Conservation (phyloP, 2,113 vertebrate genomes). For the Gadus macrocephalus region DNA sequence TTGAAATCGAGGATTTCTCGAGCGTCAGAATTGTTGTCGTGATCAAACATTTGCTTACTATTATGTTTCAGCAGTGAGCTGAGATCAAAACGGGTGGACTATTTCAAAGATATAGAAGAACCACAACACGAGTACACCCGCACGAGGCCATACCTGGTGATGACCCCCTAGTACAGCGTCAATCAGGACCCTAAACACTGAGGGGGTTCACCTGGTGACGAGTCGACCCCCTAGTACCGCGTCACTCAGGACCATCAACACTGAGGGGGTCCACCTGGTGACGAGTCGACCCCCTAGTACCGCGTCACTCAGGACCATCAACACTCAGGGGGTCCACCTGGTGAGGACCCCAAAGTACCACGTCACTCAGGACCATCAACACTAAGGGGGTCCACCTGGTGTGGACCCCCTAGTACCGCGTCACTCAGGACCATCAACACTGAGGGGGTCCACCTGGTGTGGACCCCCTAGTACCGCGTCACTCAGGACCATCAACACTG, state of each 20-base stretch:
- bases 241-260: constrained; percentile 21
- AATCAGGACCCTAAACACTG: not conserved
- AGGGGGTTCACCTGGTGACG: constrained; percentile 38
- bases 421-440: constrained; percentile 18
- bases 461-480: constrained; percentile 31
- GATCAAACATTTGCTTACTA: not conserved
- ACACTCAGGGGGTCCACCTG: constrained; percentile 32
- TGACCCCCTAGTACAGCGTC: constrained; percentile 31
- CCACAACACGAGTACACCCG: too few relatives aligned
- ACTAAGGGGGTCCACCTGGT: constrained; percentile 36
- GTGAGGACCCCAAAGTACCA: constrained; percentile 23
- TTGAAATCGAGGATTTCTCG: not conserved
- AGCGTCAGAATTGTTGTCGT: not conserved
- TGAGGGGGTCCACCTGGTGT: constrained; percentile 6
- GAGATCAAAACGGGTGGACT: not conserved
- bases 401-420: constrained; percentile 22
- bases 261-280: constrained; percentile 38
- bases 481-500: constrained; percentile 1
- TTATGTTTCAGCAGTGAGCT: not conserved
- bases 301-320: constrained; percentile 27
- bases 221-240: constrained; percentile 18
- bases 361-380: constrained; percentile 24
- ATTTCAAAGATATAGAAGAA: not conserved
- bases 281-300: constrained; percentile 5
- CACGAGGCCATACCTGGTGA: constrained; percentile 6